phyloP scores from a whole-genome alignment of 2,888 invertebrate species.

The Drosophila prolongata region DNA sequence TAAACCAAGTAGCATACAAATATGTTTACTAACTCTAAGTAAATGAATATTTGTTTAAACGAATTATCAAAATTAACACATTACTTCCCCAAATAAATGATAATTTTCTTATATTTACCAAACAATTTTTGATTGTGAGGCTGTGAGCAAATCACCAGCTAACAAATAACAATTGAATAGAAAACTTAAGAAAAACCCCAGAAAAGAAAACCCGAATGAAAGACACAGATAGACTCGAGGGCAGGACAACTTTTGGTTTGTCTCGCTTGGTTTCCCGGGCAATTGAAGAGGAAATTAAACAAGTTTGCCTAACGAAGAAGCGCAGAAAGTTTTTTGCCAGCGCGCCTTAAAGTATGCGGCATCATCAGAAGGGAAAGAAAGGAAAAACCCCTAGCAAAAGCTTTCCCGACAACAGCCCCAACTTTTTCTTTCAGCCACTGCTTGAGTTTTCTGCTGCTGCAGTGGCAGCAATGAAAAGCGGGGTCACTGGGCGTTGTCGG shows the following conservation, averaged over 20 bases:
- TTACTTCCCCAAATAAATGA: too few relatives aligned
- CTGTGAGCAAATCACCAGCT: conserved; percentile 51
- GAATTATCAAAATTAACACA: too few relatives aligned
- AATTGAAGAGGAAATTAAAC: conserved; percentile 79
- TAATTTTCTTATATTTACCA: too few relatives aligned
- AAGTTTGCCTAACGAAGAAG: conserved; percentile 73
- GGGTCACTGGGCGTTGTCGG: not conserved
- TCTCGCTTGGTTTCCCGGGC: conserved; percentile 54
- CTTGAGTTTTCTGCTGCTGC: conserved; percentile 21
- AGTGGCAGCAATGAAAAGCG: conserved; percentile 7
- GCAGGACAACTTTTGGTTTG: conserved; percentile 42
- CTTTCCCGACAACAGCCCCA: conserved; percentile 24
- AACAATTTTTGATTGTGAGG: not conserved
- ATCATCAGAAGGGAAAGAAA: conserved; percentile 35
- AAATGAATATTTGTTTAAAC: not conserved
- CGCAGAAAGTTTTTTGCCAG: conserved; percentile 59
- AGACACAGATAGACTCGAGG: conserved; percentile 30
- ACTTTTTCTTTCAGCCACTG: conserved; percentile 53
- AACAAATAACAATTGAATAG: conserved; percentile 50
- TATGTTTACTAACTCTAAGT: too few relatives aligned
- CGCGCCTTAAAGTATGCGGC: conserved; percentile 75
- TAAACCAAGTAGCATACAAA: too few relatives aligned
- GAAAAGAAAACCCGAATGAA: conserved; percentile 8
- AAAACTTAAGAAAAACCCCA: conserved; percentile 59
- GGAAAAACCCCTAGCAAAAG: conserved; percentile 32